These are phyloP conservation scores for Cinara cedri DNA, from an alignment of 2,888 invertebrate species.

Conservation along the genomic window DNA sequence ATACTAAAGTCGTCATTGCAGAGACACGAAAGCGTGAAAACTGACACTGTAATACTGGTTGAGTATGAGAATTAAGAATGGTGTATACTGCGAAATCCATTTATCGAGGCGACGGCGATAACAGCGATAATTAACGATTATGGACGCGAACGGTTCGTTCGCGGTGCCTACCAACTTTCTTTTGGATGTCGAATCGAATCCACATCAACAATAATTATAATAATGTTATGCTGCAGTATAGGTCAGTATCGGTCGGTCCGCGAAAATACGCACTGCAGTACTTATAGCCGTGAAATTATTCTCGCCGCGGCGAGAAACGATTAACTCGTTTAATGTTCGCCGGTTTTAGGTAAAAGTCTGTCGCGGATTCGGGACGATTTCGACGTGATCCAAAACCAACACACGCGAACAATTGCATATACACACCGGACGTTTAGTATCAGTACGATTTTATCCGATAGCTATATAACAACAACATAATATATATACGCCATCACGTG, in stretches of 20 bases:
- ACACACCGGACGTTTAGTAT: no score
- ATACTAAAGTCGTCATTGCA: no score
- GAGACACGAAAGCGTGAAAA: no score
- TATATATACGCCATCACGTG: background rate
- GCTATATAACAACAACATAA: background rate
- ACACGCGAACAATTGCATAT: no score
- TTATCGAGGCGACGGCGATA: no score
- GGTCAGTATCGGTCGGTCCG: no score
- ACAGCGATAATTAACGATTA: background rate
- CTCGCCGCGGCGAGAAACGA: background rate
- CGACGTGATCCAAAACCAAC: no score
- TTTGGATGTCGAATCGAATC: background rate
- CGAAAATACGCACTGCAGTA: no score
- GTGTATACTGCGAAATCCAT: no score
- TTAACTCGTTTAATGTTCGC: background rate
- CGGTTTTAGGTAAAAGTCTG: background rate
- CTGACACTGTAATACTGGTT: no score
- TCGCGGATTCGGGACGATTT: slow-evolving; percentile 11
- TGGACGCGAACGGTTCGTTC: slow-evolving; percentile 5
- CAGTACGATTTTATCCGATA: no score
- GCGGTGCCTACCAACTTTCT: background rate
- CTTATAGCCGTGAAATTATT: slow-evolving; percentile 14
- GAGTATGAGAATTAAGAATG: no score
- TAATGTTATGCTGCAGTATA: background rate
- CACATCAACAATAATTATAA: background rate